Evolutionary conservation across 2,797 vertebrate species (phyloP), one percentile per base, ranked within the genome.

Genomic region (Gorsachius magnificus): DNA sequence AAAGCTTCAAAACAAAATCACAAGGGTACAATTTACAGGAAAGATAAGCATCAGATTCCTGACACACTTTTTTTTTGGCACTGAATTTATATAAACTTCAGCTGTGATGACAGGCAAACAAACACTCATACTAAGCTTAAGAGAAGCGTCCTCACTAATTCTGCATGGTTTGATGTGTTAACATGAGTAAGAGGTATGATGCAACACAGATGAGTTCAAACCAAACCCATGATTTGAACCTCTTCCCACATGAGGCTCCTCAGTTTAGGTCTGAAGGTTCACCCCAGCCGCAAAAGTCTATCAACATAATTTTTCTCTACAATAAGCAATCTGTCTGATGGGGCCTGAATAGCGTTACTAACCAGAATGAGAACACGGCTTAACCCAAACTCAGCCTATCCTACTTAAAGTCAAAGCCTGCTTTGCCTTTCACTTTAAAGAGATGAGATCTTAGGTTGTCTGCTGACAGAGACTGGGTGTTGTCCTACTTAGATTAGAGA

Each of bases 11-110:
- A 96, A 66, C 63, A 77, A 79, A 92, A 72, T 54, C 63, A 83
- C 56, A 21, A 72, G 60, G 51, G 86, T 87, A 84, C 70, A 82
- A 77, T 90, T 94, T 81, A 89, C 80, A 95, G 66, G 63, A 88
- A 93, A 91, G 63, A 96, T 79, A 93, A 91, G 66, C 74, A 84
- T 85, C 69, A 43, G 38, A 90, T 28, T 92, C 74, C 87, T 4
- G 7, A 92, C 46, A 28, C 60, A 16, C n/a, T 35, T 71, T 53
- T 65, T 86, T 92, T 91, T 82, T 95, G 93, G 91, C 83, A 64
- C 36, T 11, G 50, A 92, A 64, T 76, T 75, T 87, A 36, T 33
- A 33, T 58, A 85, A 92, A 87, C 71, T 90, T 93, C 41, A 85
- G 56, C 84, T 89, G 77, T 1, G 46, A 50, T 83, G 86, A 94